Evolutionary conservation across 1,140 invertebrate species (phyloP).

Genomic region (Frieseomelitta varia): DNA sequence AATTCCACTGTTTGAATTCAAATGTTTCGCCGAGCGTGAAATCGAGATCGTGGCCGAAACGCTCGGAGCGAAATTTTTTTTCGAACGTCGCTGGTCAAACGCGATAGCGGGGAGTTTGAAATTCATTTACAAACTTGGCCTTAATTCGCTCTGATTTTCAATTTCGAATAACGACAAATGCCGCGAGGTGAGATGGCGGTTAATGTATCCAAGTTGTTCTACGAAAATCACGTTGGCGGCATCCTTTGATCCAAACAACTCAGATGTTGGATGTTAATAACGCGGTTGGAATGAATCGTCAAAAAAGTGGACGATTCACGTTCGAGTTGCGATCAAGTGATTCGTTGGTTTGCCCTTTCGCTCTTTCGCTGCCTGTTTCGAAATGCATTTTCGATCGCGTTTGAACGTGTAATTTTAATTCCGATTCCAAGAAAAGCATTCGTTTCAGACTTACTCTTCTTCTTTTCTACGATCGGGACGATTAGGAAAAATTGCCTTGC

Average conservation of each 20-base stretch:
- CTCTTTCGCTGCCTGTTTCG: neutral
- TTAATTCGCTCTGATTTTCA: conserved; percentile 9
- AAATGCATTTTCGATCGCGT: neutral
- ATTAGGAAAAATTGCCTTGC: neutral
- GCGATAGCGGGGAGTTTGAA: neutral
- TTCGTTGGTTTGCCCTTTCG: conserved; percentile 24
- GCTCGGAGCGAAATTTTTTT: neutral
- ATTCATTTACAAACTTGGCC: neutral
- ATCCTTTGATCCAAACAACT: too few relatives aligned
- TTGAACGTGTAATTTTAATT: conserved; percentile 10
- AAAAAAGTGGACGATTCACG: conserved; percentile 18
- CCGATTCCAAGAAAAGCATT: neutral
- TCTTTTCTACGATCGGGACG: neutral
- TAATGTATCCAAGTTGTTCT: neutral
- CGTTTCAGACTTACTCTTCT: too few relatives aligned
- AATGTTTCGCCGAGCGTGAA: neutral
- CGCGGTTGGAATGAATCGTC: conserved; percentile 14
- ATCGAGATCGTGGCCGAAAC: neutral
- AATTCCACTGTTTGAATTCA: neutral
- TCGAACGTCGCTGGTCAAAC: neutral
- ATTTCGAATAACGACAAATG: conserved; percentile 19
- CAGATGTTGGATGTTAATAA: conserved; percentile 17
- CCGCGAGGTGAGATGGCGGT: neutral
- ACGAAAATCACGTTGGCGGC: conserved; percentile 17
- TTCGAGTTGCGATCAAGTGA: conserved; percentile 39